These are phyloP conservation scores for Pseudonaja textilis DNA, from an alignment of 2,113 vertebrate species.

Conservation along the genomic window DNA sequence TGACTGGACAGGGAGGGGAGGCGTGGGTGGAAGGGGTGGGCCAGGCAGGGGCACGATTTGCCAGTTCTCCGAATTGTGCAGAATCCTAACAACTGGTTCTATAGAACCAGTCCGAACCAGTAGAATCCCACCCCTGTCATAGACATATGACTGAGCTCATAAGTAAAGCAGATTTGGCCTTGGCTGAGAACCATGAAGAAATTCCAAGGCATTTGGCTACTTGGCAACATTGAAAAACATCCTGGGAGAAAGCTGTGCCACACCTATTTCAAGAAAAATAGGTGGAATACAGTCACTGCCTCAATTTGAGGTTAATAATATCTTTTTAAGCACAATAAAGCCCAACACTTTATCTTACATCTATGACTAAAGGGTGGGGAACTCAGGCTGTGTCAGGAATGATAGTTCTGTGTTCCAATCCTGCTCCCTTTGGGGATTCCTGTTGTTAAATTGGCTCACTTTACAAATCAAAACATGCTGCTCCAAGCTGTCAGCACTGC, in stretches of 20 bases:
- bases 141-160: background rate
- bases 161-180: background rate
- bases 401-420: slow-evolving; percentile 6
- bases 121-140: too few relatives aligned
- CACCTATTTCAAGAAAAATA: background rate
- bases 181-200: background rate
- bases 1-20: too few relatives aligned
- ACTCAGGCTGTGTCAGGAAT: background rate
- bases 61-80: too few relatives aligned
- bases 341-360: background rate
- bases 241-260: background rate
- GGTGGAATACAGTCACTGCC: background rate
- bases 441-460: slow-evolving; percentile 26
- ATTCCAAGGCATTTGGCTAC: background rate
- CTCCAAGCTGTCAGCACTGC: slow-evolving; percentile 41
- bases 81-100: too few relatives aligned
- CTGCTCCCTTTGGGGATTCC: background rate
- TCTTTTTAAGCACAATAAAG: background rate
- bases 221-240: background rate
- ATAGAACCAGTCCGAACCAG: too few relatives aligned
- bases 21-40: too few relatives aligned
- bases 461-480: slow-evolving; percentile 49
- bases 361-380: background rate
- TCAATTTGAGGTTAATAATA: background rate
- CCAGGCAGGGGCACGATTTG: too few relatives aligned